Percentiles rank a stretch among this genome's conserved stretches.
phyloP scores from a whole-genome alignment of 1,140 invertebrate species.

The Nasonia giraulti region DNA sequence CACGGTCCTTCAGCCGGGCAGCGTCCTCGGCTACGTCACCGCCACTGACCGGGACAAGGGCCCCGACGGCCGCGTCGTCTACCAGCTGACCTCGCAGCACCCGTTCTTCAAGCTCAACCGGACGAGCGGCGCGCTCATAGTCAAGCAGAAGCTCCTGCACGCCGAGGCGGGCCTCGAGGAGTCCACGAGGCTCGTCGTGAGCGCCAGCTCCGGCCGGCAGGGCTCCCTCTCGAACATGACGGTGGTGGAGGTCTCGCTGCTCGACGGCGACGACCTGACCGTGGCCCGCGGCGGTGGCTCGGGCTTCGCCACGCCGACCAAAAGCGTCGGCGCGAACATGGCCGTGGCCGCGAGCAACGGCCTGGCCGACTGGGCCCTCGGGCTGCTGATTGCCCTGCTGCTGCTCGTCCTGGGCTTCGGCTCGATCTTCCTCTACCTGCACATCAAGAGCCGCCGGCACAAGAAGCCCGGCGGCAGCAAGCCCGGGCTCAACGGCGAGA shows the following conservation, averaged over 20 bases:
- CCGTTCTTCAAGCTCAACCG: slow-evolving; percentile 93
- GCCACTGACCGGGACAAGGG: slow-evolving; percentile 94
- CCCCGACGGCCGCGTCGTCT: slow-evolving; percentile 92
- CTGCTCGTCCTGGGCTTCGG: slow-evolving; percentile 88
- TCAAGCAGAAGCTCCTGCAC: slow-evolving; percentile 84
- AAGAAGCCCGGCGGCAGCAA: slow-evolving; percentile 82
- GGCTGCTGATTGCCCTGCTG: slow-evolving; percentile 87
- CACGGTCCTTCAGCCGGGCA: slow-evolving; percentile 80
- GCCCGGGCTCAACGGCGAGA: slow-evolving; percentile 81
- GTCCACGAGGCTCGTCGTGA: slow-evolving; percentile 83
- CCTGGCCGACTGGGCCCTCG: slow-evolving; percentile 89
- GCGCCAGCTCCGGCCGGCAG: slow-evolving; percentile 90
- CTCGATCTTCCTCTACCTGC: slow-evolving; percentile 87
- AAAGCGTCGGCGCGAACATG: slow-evolving; percentile 68
- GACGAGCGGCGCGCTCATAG: slow-evolving; percentile 89
- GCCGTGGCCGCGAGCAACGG: slow-evolving; percentile 78
- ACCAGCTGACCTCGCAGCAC: slow-evolving; percentile 88
- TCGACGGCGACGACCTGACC: slow-evolving; percentile 75
- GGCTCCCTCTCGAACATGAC: slow-evolving; percentile 90
- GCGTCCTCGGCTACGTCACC: slow-evolving; percentile 88
- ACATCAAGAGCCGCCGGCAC: slow-evolving; percentile 87
- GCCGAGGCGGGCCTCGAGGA: slow-evolving; percentile 77
- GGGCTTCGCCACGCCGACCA: slow-evolving; percentile 81
- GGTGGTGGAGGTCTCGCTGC: slow-evolving; percentile 88
- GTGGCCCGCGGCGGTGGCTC: slow-evolving; percentile 78